Base-by-base conservation (phyloP, 2,797 vertebrate genomes). In the Ciconia nigra region DNA sequence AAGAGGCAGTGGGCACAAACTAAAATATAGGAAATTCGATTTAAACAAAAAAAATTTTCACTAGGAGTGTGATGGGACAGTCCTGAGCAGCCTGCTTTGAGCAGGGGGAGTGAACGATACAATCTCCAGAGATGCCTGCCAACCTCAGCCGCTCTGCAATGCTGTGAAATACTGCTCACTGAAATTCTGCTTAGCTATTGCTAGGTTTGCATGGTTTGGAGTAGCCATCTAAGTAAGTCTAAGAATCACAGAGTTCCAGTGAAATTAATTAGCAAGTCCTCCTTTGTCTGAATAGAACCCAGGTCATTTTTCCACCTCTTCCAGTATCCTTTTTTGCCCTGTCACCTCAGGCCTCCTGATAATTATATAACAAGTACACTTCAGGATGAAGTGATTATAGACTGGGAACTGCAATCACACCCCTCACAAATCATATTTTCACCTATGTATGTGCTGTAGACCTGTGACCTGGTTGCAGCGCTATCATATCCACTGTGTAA, bases 361-460 rank as follows among this genome's bases (percentile, higher is more conserved):
- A 97, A 97, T 97, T 91, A 92, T 81, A 82, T 94, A 94, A 96
- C 96, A 97, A 85, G 90, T 79, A 72, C 90, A 92, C 88, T 95
- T 97, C 59, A 88, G 89, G 74, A 91, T 89, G 93, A 94, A 96
- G 94, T 97, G 93, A 95, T 86, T 73, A 92, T 80, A 91, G 93
- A 63, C 87, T 20, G 39, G 39, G 74, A 96, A 42, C 77, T 97
- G 85, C 87, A 89, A 94, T 97, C 88, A 94, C 33, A 86, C 54
- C 46, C 61, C 7, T 59, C 62, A 89, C 69, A 93, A 94, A 95
- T 92, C 89, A 10, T 70, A 96, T 97, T 97, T 97, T 96, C 95
- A 95, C 89, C 90, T 92, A 33, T 71, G 58, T 65, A 83, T 81
- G 83, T 72, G 73, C 20, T 86, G 29, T 21, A 86, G 84, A 95